Evolutionary conservation across 2,113 vertebrate species (phyloP).

Genomic region (Zosterops hypoxanthus): DNA sequence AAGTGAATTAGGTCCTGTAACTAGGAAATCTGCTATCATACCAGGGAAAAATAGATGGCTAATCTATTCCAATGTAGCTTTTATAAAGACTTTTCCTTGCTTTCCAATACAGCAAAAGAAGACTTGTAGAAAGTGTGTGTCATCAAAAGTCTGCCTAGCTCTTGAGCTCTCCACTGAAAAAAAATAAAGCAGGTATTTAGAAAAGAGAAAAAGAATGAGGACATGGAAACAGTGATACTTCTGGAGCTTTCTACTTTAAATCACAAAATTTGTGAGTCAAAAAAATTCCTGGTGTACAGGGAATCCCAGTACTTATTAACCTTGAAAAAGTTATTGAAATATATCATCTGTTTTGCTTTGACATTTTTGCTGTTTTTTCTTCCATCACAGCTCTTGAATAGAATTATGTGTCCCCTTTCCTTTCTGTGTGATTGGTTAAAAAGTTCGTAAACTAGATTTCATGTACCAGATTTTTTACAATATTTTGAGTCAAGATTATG

Average conservation of each 20-base stretch:
- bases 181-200: background rate
- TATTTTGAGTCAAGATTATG: background rate
- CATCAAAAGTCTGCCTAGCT: background rate
- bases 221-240: background rate
- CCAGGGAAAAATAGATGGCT: background rate
- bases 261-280: background rate
- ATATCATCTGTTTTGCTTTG: background rate
- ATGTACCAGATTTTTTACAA: background rate
- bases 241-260: background rate
- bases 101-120: background rate
- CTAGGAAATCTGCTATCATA: background rate
- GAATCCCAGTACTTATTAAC: background rate
- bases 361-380: background rate
- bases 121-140: background rate
- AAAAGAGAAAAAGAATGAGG: background rate
- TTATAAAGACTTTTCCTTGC: background rate
- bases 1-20: background rate
- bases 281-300: background rate
- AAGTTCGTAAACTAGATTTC: background rate
- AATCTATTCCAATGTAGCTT: background rate
- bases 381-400: background rate
- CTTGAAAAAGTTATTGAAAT: background rate
- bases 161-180: background rate
- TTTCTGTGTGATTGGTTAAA: background rate
- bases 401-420: background rate